Percentiles rank a stretch among this genome's conserved stretches.
These are phyloP conservation scores for Sebastes taczanowskii DNA, from an alignment of 2,797 vertebrate genomes.

Conservation along the genomic window DNA sequence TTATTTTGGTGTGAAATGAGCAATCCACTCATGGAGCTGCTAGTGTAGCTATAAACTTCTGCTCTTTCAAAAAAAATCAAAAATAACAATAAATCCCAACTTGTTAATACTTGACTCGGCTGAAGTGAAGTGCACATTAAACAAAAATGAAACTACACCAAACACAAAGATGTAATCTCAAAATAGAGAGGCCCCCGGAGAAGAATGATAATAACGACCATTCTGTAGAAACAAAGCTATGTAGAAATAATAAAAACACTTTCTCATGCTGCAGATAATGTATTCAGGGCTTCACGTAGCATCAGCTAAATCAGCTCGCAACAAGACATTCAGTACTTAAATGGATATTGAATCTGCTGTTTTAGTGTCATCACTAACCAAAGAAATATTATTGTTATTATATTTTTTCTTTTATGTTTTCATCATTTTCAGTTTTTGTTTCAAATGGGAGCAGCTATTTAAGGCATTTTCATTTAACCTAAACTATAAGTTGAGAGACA, in stretches of 20 bases:
- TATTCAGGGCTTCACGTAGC: slow-evolving; percentile 2
- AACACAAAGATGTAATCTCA: not conserved
- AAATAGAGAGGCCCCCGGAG: not conserved
- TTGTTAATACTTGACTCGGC: not conserved
- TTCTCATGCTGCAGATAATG: slow-evolving; percentile 1
- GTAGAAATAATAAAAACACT: slow-evolving; percentile 10
- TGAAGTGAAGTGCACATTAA: not conserved
- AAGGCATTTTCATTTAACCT: slow-evolving; percentile 1
- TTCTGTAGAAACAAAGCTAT: not conserved
- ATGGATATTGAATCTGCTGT: not conserved
- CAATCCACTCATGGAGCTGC: not conserved
- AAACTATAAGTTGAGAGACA: slow-evolving; percentile 44
- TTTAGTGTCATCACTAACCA: slow-evolving; percentile 3
- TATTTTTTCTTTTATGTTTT: slow-evolving; percentile 36
- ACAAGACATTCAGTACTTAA: not conserved
- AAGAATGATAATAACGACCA: not conserved
- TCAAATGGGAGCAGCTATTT: slow-evolving; percentile 22
- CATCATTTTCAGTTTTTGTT: slow-evolving; percentile 34
- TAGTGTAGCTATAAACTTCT: not conserved
- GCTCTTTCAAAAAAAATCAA: not conserved
- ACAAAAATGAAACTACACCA: not conserved
- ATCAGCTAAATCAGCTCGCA: slow-evolving; percentile 13
- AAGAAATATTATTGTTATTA: slow-evolving; percentile 1
- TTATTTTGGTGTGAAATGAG: not conserved
- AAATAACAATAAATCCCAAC: not conserved